phyloP scores from a whole-genome alignment of 2,888 invertebrate genomes.

The Tineola bisselliella region DNA sequence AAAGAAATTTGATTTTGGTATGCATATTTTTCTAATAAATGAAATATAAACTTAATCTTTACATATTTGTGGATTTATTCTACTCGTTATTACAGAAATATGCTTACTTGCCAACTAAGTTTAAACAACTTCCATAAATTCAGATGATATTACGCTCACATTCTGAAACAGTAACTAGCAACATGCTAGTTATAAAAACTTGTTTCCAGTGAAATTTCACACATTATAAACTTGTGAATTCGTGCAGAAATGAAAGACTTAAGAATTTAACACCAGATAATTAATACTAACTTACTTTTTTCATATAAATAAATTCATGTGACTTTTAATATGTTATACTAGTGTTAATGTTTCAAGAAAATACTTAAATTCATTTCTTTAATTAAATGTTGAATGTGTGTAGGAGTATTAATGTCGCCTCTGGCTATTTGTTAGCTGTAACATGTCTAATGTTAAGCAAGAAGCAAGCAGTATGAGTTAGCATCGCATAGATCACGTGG shows the following conservation, averaged over 20 bases:
- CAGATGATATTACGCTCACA: constrained; percentile 9
- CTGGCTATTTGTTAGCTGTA: constrained; percentile 17
- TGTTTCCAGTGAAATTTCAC: constrained; percentile 42
- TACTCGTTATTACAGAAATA: constrained; percentile 12
- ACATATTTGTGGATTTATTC: background rate
- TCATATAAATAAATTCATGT: no score
- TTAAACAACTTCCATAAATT: constrained; percentile 8
- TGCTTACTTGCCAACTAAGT: constrained; percentile 12
- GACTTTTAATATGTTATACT: no score
- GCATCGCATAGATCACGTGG: constrained; percentile 49
- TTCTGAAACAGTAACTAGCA: constrained; percentile 6
- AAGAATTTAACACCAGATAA: background rate
- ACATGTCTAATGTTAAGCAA: constrained; percentile 31
- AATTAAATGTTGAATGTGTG: no score
- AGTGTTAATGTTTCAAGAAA: no score
- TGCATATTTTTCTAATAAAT: no score
- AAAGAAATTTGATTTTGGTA: no score
- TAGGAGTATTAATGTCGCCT: background rate
- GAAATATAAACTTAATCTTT: background rate
- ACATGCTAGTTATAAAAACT: constrained; percentile 45
- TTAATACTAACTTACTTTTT: no score
- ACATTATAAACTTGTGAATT: constrained; percentile 32
- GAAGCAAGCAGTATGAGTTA: constrained; percentile 47
- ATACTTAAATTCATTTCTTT: no score
- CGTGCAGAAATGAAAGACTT: background rate